Conservation (phyloP, 2,113 vertebrate species). For the Synchiropus splendidus region DNA sequence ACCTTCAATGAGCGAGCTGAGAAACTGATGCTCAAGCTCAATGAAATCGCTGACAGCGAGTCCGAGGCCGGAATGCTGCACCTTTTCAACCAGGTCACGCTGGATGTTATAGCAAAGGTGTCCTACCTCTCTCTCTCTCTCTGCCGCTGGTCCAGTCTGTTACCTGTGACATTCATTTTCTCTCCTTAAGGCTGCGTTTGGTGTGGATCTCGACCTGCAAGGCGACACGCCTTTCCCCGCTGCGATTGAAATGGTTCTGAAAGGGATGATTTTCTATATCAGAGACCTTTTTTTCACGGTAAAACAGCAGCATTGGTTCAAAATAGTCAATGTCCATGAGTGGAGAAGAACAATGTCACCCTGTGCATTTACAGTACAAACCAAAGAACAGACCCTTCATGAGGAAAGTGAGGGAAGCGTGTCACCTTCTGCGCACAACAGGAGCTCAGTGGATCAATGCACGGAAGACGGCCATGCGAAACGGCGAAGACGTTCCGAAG, state of each 20-base stretch:
- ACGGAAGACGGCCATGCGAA: constrained; percentile 67
- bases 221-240: constrained; percentile 58
- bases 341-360: too few relatives aligned
- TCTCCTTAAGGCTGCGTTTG: constrained; percentile 73
- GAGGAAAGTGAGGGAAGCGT: constrained; percentile 64
- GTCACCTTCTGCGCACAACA: constrained; percentile 69
- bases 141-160: neutral
- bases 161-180: neutral
- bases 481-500: constrained; percentile 63
- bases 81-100: constrained; percentile 52
- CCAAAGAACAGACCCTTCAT: constrained; percentile 68
- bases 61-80: constrained; percentile 40
- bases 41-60: constrained; percentile 31
- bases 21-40: constrained; percentile 50
- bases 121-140: neutral
- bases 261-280: constrained; percentile 54
- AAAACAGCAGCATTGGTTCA: constrained; percentile 5
- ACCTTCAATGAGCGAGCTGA: constrained; percentile 63
- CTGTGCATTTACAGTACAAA: constrained; percentile 50
- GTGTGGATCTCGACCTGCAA: constrained; percentile 74
- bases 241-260: constrained; percentile 68
- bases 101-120: constrained; percentile 63
- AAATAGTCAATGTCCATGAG: too few relatives aligned
- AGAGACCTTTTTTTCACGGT: constrained; percentile 63
- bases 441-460: constrained; percentile 73